These are phyloP conservation scores for Basileuterus tristriatus DNA, from an alignment of 2,797 vertebrate genomes.

Conservation along the genomic window DNA sequence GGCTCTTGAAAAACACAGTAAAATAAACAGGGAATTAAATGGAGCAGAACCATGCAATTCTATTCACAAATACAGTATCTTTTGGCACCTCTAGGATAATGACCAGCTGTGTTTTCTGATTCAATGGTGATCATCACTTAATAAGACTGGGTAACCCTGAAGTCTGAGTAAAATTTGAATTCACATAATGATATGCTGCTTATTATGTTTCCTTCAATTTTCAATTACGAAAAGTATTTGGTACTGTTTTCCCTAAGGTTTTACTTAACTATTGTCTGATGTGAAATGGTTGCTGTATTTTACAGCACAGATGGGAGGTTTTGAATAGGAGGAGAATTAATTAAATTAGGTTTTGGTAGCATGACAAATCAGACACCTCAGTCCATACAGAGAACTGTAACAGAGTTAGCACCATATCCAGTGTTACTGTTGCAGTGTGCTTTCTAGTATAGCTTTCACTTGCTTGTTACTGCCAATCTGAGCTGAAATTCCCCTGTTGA, in stretches of 20 bases:
- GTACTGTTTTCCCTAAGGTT: background rate
- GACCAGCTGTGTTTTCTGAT: background rate
- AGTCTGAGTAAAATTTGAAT: constrained; percentile 1
- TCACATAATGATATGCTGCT: background rate
- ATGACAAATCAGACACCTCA: background rate
- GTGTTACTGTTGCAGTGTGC: background rate
- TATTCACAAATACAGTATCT: background rate
- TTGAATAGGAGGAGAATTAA: background rate
- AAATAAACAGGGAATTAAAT: constrained; percentile 43
- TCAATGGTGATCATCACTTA: background rate
- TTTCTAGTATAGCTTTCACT: constrained; percentile 7
- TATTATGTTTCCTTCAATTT: background rate
- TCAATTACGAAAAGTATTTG: background rate
- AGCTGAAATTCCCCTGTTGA: background rate
- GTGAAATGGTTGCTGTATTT: constrained; percentile 1
- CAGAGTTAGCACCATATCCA: background rate
- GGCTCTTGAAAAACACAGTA: background rate
- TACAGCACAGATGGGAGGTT: background rate
- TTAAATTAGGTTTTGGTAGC: background rate
- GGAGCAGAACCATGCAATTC: background rate
- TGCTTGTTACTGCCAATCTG: background rate
- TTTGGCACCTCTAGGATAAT: constrained; percentile 6
- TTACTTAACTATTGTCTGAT: background rate
- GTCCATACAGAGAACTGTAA: background rate
- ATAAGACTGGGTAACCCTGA: background rate